Conservation (phyloP, 2,113 vertebrate genomes). For the Protomyctophum bolini region DNA sequence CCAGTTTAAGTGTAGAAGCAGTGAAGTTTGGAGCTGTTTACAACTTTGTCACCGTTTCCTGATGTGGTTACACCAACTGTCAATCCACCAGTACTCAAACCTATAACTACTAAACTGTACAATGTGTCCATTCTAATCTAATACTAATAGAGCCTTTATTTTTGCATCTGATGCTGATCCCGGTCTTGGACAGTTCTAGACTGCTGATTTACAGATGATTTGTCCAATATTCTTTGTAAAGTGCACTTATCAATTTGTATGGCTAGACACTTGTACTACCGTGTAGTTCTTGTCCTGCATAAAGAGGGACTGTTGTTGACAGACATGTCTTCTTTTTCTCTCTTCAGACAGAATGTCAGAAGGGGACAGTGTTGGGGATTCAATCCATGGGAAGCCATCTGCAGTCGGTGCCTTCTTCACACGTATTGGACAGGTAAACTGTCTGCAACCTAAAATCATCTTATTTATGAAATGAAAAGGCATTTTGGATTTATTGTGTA, state of each 20-base stretch:
- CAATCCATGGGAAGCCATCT: constrained; percentile 95
- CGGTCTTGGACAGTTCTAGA: no score
- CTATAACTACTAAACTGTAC: background rate
- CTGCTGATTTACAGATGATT: no score
- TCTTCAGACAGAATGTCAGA: constrained; percentile 92
- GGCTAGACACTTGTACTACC: no score
- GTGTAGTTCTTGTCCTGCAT: background rate
- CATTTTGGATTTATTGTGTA: no score
- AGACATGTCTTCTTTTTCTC: constrained; percentile 22
- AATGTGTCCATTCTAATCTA: no score
- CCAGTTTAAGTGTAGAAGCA: no score
- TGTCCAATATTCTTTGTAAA: no score
- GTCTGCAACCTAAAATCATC: background rate
- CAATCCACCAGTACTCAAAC: background rate
- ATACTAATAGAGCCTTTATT: no score
- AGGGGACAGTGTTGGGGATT: constrained; percentile 96
- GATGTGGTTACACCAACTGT: background rate
- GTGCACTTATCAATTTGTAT: no score
- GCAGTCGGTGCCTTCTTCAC: constrained; percentile 91
- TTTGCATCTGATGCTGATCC: no score
- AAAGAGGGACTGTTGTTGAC: constrained; percentile 20
- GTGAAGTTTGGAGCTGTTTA: background rate
- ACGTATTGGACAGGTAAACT: constrained; percentile 89
- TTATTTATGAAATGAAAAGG: background rate
- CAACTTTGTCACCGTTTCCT: background rate